These are phyloP conservation scores for Peromyscus californicus DNA, from an alignment of 2,113 vertebrate genomes.

Conservation along the genomic window DNA sequence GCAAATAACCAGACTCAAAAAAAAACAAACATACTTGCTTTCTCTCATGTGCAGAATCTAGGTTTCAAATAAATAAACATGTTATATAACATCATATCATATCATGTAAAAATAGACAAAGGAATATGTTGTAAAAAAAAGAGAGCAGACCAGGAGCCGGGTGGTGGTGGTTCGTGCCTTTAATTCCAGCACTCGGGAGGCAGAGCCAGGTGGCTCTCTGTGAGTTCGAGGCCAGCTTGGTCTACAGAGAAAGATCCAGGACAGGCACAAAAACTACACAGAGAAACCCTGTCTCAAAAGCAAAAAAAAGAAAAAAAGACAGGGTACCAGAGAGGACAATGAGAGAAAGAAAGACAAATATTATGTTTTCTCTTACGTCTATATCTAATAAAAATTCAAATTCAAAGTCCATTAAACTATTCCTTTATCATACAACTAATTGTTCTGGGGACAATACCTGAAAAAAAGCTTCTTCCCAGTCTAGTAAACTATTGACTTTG, in stretches of 20 bases:
- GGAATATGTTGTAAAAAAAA: neutral
- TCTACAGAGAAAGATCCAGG: too few relatives aligned
- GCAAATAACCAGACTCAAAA: neutral
- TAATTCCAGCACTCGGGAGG: too few relatives aligned
- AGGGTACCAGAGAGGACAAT: neutral
- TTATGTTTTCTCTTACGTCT: neutral
- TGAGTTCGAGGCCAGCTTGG: too few relatives aligned
- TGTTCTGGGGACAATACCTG: neutral
- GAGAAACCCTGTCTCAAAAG: too few relatives aligned
- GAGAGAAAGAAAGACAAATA: neutral
- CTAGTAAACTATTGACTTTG: neutral
- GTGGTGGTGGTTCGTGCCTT: too few relatives aligned
- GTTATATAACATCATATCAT: neutral
- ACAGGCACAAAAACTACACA: too few relatives aligned
- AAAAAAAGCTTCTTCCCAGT: neutral
- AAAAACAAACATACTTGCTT: neutral
- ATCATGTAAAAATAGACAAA: neutral
- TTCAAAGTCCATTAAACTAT: neutral
- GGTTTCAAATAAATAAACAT: neutral
- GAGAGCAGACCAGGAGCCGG: too few relatives aligned
- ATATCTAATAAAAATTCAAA: neutral
- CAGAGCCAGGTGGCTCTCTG: too few relatives aligned
- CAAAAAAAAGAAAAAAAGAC: too few relatives aligned
- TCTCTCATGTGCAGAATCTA: neutral
- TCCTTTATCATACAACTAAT: neutral